Base-by-base conservation (phyloP, 2,888 invertebrate genomes). In the Hypercompe scribonia region DNA sequence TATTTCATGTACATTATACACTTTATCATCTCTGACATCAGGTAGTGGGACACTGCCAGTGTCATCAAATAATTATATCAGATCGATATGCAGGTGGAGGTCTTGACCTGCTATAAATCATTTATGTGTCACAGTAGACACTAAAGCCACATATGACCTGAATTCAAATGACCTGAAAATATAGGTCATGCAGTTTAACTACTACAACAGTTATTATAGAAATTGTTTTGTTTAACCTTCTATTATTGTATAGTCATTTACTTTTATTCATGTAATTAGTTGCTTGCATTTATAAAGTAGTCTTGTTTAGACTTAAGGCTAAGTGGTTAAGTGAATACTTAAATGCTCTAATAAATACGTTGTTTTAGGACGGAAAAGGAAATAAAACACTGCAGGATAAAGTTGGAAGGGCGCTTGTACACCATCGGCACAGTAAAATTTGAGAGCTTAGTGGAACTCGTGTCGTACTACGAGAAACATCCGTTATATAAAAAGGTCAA, bases 331-430 rank as follows among this genome's bases (percentile, higher is more conserved):
- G 18, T 28, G 15, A 46, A 5, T 11, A 21, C 24, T 39, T 31
- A 10, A 24, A 24, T 24, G 24, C 1, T 24, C 24, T 50, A 50
- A 50, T 50, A 24, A 68, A 11, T 31, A 31, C 10, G 4, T 73
- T 69, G 65, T 92, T 96, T 69, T 90, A 98, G 99, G 88, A 98
- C 98, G 4, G 99, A 99, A 86, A 98, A 97, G 71, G 98, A 99
- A 92, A 99, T 99, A 80, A 99, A 99, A 92, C 99, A 99, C 91
- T 99, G 99, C 91, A 97, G 99, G 69, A 98, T 99, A 78, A 98
- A 98, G 92, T 96, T 98, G 69, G 99, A 99, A 88, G 99, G 99
- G 0, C 96, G 99, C 0, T 93, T 99, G 24, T 99, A 98, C 92
- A 97, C 98, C 0, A 98, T 99, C 78, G 99, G 99, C 50, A 97